These are phyloP conservation scores for Fopius arisanus DNA, from an alignment of 1,140 invertebrate genomes.

Conservation along the genomic window DNA sequence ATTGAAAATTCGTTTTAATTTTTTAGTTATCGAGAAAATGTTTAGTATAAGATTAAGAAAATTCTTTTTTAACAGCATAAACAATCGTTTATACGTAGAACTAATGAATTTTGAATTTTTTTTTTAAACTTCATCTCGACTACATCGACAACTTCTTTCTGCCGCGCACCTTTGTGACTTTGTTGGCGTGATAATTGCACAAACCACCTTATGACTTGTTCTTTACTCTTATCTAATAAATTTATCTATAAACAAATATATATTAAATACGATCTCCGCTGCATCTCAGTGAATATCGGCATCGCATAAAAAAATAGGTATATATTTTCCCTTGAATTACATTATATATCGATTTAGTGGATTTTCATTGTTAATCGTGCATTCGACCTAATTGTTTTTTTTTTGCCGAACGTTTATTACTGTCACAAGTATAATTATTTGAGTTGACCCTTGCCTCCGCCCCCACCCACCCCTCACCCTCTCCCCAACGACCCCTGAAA, in stretches of 20 bases:
- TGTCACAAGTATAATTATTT: background rate
- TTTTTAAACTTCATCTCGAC: background rate
- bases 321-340: conserved; percentile 3
- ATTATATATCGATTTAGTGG: conserved; percentile 8
- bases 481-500: background rate
- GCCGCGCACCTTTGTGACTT: conserved; percentile 39
- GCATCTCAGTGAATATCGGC: conserved; percentile 36
- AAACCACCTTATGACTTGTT: conserved; percentile 46
- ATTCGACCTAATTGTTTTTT: background rate
- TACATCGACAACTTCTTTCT: conserved; percentile 1
- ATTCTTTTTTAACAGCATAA: too few species aligned
- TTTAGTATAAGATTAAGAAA: too few species aligned
- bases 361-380: background rate
- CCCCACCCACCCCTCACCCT: background rate
- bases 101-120: too few species aligned
- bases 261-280: conserved; percentile 27
- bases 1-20: too few species aligned
- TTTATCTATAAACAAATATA: conserved; percentile 18
- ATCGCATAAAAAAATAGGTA: conserved; percentile 30
- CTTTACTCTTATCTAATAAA: conserved; percentile 29
- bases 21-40: too few species aligned
- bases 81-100: too few species aligned
- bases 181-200: conserved; percentile 48
- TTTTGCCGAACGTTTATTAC: background rate
- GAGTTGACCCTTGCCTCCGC: background rate